A percentile compares a stretch with the other conserved stretches of the same genome.
Conservation (phyloP, 2,113 vertebrate species). For the Charina bottae region DNA sequence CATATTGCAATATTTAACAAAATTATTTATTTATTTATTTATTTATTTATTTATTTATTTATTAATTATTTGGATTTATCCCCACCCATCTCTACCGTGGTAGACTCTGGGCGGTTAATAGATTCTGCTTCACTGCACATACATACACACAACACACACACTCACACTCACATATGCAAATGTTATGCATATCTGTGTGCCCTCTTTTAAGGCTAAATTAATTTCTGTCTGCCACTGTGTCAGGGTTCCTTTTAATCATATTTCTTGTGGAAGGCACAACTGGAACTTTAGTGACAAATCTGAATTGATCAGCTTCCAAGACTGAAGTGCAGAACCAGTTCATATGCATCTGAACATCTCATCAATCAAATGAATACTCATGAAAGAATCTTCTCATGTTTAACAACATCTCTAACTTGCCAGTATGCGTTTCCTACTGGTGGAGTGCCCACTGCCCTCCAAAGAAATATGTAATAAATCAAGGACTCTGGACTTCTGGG, state of each 20-base stretch:
- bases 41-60: too few relatives aligned
- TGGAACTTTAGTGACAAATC: not conserved
- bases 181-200: not conserved
- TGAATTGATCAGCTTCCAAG: not conserved
- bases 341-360: not conserved
- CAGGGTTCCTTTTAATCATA: not conserved
- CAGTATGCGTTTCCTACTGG: not conserved
- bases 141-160: not conserved
- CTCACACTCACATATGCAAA: not conserved
- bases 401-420: not conserved
- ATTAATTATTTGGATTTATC: too few relatives aligned
- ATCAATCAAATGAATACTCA: not conserved
- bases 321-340: not conserved
- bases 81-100: too few relatives aligned
- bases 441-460: not conserved
- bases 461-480: not conserved
- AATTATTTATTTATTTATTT: too few relatives aligned
- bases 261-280: not conserved
- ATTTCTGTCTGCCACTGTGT: not conserved
- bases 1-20: not conserved
- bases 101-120: too few relatives aligned
- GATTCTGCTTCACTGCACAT: not conserved
- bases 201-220: not conserved
- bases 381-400: not conserved
- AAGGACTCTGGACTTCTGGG: too few relatives aligned